Evolutionary conservation across 2,888 invertebrate genomes (phyloP).

Genomic region (Pristionchus entomophagus): DNA sequence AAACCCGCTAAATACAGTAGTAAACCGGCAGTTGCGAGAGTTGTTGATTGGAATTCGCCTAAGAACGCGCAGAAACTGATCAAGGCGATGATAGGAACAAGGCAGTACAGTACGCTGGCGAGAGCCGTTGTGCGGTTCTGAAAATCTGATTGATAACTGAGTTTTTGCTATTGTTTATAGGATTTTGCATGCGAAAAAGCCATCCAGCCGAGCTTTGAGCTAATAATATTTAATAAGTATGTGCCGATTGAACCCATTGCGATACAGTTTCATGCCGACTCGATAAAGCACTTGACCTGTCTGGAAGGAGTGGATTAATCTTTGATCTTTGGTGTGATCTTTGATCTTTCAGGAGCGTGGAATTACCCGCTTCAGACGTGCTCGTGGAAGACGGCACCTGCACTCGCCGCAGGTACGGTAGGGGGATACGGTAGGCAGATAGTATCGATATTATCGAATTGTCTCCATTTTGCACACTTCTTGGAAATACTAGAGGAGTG

Average conservation of each 20-base stretch:
- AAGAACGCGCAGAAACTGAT: background rate
- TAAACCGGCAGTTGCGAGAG: background rate
- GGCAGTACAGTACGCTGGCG: slow-evolving; percentile 33
- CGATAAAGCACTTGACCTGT: background rate
- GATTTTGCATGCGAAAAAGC: too few species aligned
- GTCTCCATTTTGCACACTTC: background rate
- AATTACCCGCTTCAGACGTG: slow-evolving; percentile 81
- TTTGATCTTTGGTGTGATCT: background rate
- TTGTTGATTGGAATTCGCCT: background rate
- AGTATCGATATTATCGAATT: background rate
- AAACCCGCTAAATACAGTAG: background rate
- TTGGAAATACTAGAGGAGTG: too few species aligned
- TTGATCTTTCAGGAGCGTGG: slow-evolving; percentile 77
- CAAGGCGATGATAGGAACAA: background rate
- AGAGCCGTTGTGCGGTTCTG: background rate
- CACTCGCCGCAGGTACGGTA: slow-evolving; percentile 76
- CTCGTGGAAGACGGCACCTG: slow-evolving; percentile 79
- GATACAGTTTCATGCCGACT: background rate
- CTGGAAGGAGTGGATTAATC: background rate
- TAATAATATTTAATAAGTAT: too few species aligned
- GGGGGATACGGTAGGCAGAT: background rate
- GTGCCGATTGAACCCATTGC: background rate
- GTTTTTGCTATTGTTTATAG: too few species aligned
- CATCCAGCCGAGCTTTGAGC: too few species aligned
- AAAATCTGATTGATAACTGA: too few species aligned